A percentile compares a stretch with the other conserved stretches of the same genome.
Conservation (phyloP, 1,140 invertebrate species). For the Colletes latitarsis region DNA sequence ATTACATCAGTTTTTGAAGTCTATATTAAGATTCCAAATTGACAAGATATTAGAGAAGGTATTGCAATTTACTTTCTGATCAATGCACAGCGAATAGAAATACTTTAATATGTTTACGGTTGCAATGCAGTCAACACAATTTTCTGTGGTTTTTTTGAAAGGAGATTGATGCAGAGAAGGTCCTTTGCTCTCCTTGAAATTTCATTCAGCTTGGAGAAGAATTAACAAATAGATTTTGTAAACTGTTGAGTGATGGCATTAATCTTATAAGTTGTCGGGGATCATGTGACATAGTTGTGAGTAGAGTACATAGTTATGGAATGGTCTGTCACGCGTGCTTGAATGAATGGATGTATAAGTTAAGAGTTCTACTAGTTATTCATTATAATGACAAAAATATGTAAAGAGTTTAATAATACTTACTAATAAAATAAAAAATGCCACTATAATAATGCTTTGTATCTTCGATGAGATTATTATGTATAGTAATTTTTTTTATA, state of each 20-base stretch:
- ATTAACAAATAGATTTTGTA: constrained; percentile 46
- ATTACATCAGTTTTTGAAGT: neutral
- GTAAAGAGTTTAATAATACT: constrained; percentile 75
- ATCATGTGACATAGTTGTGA: constrained; percentile 61
- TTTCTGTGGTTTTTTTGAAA: constrained; percentile 29
- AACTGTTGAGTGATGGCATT: constrained; percentile 48
- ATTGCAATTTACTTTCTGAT: constrained; percentile 1
- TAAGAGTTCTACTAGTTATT: constrained; percentile 72
- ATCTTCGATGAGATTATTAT: constrained; percentile 14
- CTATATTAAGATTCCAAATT: neutral
- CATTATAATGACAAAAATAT: constrained; percentile 71
- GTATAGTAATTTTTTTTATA: neutral
- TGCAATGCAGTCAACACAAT: constrained; percentile 21
- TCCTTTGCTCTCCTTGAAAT: constrained; percentile 17
- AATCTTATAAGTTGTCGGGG: constrained; percentile 55
- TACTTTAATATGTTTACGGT: constrained; percentile 34
- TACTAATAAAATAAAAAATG: constrained; percentile 68
- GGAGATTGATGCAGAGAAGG: neutral
- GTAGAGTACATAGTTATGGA: constrained; percentile 64
- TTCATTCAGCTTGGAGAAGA: constrained; percentile 15
- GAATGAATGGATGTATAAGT: constrained; percentile 69
- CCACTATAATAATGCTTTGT: constrained; percentile 39
- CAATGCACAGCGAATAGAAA: constrained; percentile 30
- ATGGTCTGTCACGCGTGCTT: constrained; percentile 64
- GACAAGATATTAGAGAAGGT: neutral